Evolutionary conservation across 2,888 invertebrate genomes (phyloP).

Genomic region (Panzeria rudis): DNA sequence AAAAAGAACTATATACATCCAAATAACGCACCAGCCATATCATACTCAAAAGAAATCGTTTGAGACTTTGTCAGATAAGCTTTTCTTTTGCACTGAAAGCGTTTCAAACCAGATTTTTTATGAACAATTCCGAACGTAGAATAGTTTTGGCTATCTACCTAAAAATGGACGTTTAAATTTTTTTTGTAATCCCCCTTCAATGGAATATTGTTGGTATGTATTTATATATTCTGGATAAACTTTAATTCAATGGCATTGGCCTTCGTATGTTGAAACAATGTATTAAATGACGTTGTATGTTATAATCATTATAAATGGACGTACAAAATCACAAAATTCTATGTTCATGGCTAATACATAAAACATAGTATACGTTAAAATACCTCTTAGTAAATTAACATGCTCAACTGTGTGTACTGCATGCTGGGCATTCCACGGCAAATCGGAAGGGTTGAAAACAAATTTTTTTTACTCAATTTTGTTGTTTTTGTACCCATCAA

Average conservation of each 20-base stretch:
- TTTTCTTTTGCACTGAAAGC: neutral
- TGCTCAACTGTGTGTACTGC: conserved; percentile 17
- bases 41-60: no score
- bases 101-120: neutral
- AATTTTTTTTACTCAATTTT: no score
- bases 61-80: neutral
- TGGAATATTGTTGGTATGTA: no score
- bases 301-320: conserved; percentile 26
- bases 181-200: neutral
- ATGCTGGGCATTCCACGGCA: no score
- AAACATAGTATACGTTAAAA: conserved; percentile 1
- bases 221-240: conserved; percentile 15
- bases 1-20: no score
- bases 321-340: conserved; percentile 3
- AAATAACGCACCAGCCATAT: no score
- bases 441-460: no score
- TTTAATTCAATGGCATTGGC: conserved; percentile 41
- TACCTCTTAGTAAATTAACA: conserved; percentile 56
- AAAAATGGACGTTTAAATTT: neutral
- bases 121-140: neutral
- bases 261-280: conserved; percentile 32
- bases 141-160: neutral
- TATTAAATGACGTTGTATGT: conserved; percentile 21
- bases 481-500: no score
- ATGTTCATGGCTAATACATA: neutral